Conservation (phyloP, 1,140 invertebrate genomes). For the Anastrepha ludens region DNA sequence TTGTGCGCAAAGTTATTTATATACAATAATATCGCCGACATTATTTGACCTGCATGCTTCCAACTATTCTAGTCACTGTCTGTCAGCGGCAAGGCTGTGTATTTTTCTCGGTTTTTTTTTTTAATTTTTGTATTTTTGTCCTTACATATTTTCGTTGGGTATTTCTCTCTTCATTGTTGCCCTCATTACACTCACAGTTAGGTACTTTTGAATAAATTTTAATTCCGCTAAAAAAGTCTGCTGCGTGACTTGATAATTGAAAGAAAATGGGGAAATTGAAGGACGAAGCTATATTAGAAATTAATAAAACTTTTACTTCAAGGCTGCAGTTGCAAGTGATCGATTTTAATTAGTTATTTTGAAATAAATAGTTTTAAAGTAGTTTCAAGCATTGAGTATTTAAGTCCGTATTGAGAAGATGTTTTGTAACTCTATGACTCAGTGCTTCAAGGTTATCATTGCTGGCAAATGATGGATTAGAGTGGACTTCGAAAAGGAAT, state of each 20-base stretch:
- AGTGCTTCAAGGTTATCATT: too few species aligned
- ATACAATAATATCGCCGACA: background rate
- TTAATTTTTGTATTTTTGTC: background rate
- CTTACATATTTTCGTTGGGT: background rate
- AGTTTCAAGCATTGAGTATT: too few species aligned
- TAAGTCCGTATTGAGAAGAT: too few species aligned
- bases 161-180: background rate
- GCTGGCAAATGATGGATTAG: too few species aligned
- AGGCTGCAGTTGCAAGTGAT: background rate
- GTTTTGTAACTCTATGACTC: too few species aligned
- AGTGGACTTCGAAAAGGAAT: too few species aligned
- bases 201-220: slow-evolving; percentile 15
- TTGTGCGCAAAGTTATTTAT: background rate
- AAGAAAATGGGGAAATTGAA: background rate
- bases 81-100: background rate
- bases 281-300: slow-evolving; percentile 7
- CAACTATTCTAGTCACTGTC: slow-evolving; percentile 30
- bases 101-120: background rate
- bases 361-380: background rate
- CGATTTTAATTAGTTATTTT: background rate
- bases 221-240: slow-evolving; percentile 12
- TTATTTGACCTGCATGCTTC: slow-evolving; percentile 6
- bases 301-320: background rate
- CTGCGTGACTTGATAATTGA: background rate
- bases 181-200: background rate